A percentile compares a stretch with the other conserved stretches of the same genome.
Conservation (phyloP, 2,113 vertebrate genomes). For the Trinectes maculatus region DNA sequence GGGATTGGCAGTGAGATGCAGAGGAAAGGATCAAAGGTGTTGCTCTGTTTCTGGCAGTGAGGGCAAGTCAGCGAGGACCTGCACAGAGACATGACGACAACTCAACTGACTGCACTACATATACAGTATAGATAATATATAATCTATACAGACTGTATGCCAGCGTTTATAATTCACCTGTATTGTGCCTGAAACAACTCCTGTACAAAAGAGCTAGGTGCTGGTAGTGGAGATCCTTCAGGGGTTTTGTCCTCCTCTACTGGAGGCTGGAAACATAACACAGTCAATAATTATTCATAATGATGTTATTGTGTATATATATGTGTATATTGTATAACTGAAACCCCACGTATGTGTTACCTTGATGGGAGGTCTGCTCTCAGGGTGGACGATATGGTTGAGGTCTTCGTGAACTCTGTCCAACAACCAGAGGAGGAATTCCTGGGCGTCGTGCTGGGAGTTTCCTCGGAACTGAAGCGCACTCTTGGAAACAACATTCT, state of each 20-base stretch:
- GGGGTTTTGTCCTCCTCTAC: conserved; percentile 86
- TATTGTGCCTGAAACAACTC: conserved; percentile 99
- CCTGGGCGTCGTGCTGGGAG: conserved; percentile 97
- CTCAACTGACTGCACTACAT: no score
- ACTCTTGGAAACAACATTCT: conserved; percentile 95
- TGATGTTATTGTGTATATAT: no score
- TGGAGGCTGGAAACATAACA: conserved; percentile 82
- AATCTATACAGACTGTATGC: no score
- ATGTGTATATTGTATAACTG: no score
- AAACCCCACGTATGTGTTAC: no score
- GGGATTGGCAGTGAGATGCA: conserved; percentile 98
- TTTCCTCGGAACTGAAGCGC: conserved; percentile 96
- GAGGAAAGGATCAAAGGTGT: conserved; percentile 98
- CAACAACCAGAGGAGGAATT: conserved; percentile 98
- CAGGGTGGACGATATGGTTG: conserved; percentile 86
- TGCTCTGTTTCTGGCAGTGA: conserved; percentile 99
- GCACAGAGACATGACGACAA: conserved; percentile 16
- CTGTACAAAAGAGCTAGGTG: conserved; percentile 95
- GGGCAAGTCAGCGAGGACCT: conserved; percentile 98
- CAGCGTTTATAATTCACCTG: conserved; percentile 81
- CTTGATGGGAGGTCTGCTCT: conserved; percentile 85
- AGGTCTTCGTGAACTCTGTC: conserved; percentile 98
- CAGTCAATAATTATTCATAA: no score
- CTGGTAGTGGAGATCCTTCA: conserved; percentile 91
- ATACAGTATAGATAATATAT: no score